Evolutionary conservation across 2,888 invertebrate genomes (phyloP).

Genomic region (Caenorhabditis sp.): DNA sequence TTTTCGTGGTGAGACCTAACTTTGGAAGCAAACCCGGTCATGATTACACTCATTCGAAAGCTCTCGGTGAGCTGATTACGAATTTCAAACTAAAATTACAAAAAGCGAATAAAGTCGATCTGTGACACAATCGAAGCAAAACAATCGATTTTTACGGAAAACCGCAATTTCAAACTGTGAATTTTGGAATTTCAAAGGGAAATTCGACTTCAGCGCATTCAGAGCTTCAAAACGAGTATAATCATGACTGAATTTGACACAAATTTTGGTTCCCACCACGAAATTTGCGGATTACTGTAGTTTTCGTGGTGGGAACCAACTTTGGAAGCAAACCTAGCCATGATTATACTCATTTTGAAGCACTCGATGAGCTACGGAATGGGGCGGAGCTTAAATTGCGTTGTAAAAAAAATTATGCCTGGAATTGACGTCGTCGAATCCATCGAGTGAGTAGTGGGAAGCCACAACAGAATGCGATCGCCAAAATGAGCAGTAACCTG

Average conservation of each 20-base stretch:
- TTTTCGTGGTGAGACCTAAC: neutral
- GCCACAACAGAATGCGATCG: constrained; percentile 22
- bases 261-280: neutral
- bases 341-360: neutral
- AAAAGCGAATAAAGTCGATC: too few relatives aligned
- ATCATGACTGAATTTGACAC: neutral
- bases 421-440: constrained; percentile 38
- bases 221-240: neutral
- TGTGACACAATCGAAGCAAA: too few relatives aligned
- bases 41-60: neutral
- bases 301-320: neutral
- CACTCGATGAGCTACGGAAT: neutral
- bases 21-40: neutral
- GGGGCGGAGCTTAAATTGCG: neutral
- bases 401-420: neutral
- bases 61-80: neutral
- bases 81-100: neutral
- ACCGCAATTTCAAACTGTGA: too few relatives aligned
- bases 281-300: neutral
- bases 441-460: constrained; percentile 35
- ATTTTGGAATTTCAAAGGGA: too few relatives aligned
- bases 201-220: neutral
- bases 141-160: too few relatives aligned
- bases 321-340: neutral
- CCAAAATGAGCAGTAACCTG: constrained; percentile 39